Base-by-base conservation (phyloP, 2,113 vertebrate species). In the Pipa parva region DNA sequence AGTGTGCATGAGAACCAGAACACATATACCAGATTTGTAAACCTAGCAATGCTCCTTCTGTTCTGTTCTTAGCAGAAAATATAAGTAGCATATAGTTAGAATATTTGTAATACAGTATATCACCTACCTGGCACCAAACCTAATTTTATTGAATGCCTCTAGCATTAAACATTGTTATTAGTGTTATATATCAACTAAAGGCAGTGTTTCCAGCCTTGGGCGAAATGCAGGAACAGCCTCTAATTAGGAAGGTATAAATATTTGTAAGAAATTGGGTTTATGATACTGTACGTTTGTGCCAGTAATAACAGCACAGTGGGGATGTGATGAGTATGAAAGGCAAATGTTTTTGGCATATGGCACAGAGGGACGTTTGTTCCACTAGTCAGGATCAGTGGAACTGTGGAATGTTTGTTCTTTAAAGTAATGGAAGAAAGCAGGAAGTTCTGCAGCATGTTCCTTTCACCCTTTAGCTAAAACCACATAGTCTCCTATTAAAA, bases 361-460 rank as follows among this genome's bases (percentile, higher is more conserved):
- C 15, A 63, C 37, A 63, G 49, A 63, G 48, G 46, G 36, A 48
- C 48, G 6, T 24, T 50, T 63, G 61, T 63, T 63, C 18, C 46
- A 49, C 2, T 5, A 24, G 46, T 49, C 18, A 31, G 18, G 46
- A 15, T 33, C 45, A 29, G 4, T 31, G 24, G 24, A 51, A 49
- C 60, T 63, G 45, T 33, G 60, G 60, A 63, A 63, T 63, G 45
- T 63, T 25, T 50, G 27, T 50, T 31, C 60, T 24, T 49, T 45
- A 8, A 50, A 29, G 7, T 50, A 33, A 63, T 50, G 46, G 37
- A 63, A 49, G 21, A n/a, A 48, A 50, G 20, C 5, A n/a, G 60
- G 48, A 63, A 33, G 60, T 50, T 63, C 60, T 7, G 21, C 21
- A 22, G 21, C 46, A 7, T 49, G 46, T 21, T 20, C 21, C 46